phyloP scores from a whole-genome alignment of 2,113 vertebrate species.

The Haplochromis vanheusdeni region DNA sequence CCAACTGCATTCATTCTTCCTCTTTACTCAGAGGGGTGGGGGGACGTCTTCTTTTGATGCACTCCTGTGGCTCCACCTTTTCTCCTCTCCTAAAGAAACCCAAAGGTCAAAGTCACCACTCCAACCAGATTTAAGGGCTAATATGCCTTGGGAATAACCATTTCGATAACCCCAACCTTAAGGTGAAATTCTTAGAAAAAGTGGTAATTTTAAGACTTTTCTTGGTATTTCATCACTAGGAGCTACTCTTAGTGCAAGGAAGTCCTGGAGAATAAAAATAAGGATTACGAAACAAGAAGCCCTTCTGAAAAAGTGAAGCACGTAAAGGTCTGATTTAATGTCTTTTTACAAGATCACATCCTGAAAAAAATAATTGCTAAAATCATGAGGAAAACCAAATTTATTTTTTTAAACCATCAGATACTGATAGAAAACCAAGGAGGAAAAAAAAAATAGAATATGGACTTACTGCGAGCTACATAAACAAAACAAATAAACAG shows the following conservation, averaged over 20 bases:
- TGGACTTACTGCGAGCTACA: background rate
- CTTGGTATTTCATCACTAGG: background rate
- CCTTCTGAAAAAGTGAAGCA: background rate
- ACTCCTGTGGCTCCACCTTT: background rate
- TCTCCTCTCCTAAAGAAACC: background rate
- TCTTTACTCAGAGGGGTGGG: fast-evolving
- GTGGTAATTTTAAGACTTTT: background rate
- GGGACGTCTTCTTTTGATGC: background rate
- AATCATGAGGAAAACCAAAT: background rate
- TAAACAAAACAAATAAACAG: background rate
- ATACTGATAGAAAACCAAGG: background rate
- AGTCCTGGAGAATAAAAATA: background rate
- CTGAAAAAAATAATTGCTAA: background rate
- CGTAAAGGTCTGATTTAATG: background rate
- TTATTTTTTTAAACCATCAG: background rate
- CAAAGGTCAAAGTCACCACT: background rate
- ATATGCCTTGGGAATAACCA: no score
- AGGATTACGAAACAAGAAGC: background rate
- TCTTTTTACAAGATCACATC: background rate
- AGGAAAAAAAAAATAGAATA: background rate
- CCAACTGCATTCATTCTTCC: background rate
- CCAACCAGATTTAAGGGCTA: background rate
- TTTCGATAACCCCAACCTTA: fast-evolving
- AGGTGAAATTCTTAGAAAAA: background rate
- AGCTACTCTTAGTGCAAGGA: background rate